Conservation (phyloP, 1,140 invertebrate species). For the Heliconius hermathena region DNA sequence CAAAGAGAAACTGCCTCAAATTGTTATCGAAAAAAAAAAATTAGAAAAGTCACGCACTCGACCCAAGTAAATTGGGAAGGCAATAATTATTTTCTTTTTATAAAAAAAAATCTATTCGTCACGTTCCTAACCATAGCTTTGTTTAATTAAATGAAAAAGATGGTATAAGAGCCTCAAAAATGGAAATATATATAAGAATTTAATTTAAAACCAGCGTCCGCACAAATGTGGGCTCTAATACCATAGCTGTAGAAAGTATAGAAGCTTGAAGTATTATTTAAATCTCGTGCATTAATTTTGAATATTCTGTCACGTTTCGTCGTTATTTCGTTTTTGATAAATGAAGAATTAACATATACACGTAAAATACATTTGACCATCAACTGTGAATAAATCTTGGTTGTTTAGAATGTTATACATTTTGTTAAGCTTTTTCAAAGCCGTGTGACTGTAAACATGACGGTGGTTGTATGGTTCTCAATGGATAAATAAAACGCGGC, state of each 20-base stretch:
- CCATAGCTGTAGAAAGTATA: neutral
- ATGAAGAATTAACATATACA: slow-evolving; percentile 15
- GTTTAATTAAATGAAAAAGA: slow-evolving; percentile 24
- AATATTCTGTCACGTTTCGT: slow-evolving; percentile 16
- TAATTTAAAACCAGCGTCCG: neutral
- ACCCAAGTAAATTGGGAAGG: neutral
- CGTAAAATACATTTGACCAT: slow-evolving; percentile 16
- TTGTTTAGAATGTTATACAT: neutral
- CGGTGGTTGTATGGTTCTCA: too few relatives aligned
- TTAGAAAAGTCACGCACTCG: neutral
- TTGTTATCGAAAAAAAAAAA: neutral
- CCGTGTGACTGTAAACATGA: too few relatives aligned
- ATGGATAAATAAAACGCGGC: neutral
- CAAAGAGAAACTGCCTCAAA: neutral
- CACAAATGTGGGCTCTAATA: neutral
- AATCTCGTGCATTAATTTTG: slow-evolving; percentile 2
- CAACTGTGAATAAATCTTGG: neutral
- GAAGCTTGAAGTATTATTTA: neutral
- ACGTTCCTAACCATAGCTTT: slow-evolving; percentile 22
- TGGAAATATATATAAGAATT: slow-evolving; percentile 5
- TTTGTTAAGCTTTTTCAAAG: neutral
- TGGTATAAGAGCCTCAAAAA: neutral
- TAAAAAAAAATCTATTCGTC: slow-evolving; percentile 22
- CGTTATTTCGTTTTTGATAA: slow-evolving; percentile 10
- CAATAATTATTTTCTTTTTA: neutral